These are phyloP conservation scores for Holothuria scabra DNA, from an alignment of 53 echinoderm and acorn worm species.

Conservation along the genomic window DNA sequence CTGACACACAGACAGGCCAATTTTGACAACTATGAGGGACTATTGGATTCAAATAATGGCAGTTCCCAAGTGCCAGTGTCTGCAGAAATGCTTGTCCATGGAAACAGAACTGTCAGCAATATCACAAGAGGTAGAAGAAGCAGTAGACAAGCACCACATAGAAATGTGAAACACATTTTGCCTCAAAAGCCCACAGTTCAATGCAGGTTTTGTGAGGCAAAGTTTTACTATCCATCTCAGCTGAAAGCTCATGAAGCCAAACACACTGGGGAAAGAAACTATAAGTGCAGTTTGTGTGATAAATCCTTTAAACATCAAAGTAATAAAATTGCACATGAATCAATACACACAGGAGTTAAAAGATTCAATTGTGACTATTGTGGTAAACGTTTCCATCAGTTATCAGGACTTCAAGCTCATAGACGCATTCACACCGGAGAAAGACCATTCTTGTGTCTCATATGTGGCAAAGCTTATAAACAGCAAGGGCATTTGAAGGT, in stretches of 20 bases:
- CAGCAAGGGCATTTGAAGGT: background rate
- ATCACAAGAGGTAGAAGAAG: background rate
- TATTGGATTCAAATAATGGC: too few species aligned
- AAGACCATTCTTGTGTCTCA: constrained; percentile 3
- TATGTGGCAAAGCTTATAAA: constrained; percentile 21
- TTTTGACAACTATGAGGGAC: too few species aligned
- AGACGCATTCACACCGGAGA: constrained; percentile 18
- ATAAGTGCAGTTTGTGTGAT: background rate
- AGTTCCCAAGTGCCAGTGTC: too few species aligned
- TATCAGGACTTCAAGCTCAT: constrained; percentile 3
- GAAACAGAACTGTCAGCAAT: too few species aligned
- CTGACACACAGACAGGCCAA: too few species aligned
- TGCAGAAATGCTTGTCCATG: too few species aligned
- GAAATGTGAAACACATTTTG: background rate
- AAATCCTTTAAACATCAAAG: background rate
- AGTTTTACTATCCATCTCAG: background rate
- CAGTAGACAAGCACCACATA: background rate
- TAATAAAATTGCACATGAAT: constrained; percentile 15
- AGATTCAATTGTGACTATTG: constrained; percentile 2
- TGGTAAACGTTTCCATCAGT: background rate
- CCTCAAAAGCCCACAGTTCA: background rate
- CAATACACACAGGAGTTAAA: background rate
- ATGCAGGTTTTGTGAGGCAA: constrained; percentile 16
- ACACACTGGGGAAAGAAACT: constrained; percentile 17
- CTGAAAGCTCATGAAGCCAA: background rate